phyloP scores from a whole-genome alignment of 2,113 vertebrate species.

The Lampris incognitus region DNA sequence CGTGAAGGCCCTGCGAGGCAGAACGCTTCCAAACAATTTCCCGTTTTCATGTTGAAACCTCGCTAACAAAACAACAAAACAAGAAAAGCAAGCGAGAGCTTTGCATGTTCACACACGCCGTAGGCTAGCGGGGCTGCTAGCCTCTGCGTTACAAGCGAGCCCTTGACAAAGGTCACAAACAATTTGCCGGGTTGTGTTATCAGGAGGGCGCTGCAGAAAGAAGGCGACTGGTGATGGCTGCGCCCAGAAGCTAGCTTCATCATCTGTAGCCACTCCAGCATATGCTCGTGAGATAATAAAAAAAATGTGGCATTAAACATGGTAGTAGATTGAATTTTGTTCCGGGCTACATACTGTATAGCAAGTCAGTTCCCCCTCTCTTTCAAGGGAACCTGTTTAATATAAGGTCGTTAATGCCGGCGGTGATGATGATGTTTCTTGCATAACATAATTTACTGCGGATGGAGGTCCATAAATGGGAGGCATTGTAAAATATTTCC shows the following conservation, averaged over 20 bases:
- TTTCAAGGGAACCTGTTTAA: conserved; percentile 91
- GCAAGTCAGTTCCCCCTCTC: conserved; percentile 86
- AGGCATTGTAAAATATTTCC: conserved; percentile 86
- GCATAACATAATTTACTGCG: conserved; percentile 88
- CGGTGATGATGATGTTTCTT: conserved; percentile 86
- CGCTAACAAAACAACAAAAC: conserved; percentile 43
- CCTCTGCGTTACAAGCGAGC: conserved; percentile 85
- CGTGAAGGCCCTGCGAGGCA: conserved; percentile 74
- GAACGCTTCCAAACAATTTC: conserved; percentile 83
- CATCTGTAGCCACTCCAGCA: conserved; percentile 92
- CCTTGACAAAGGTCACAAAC: conserved; percentile 97
- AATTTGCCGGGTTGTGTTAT: conserved; percentile 88
- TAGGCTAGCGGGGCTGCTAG: conserved; percentile 77
- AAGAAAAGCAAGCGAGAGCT: conserved; percentile 33
- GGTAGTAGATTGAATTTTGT: conserved; percentile 93
- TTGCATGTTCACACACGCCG: conserved; percentile 90
- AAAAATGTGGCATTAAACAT: conserved; percentile 88
- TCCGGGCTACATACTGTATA: conserved; percentile 87
- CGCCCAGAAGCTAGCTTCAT: conserved; percentile 94
- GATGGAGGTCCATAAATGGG: conserved; percentile 84
- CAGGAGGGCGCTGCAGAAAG: conserved; percentile 82
- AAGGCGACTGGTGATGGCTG: conserved; percentile 86
- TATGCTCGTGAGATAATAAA: conserved; percentile 97
- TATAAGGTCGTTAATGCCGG: conserved; percentile 89
- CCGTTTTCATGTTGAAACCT: conserved; percentile 69